These are phyloP conservation scores for Cyclophora punctaria DNA, from an alignment of 2,888 invertebrate species.

Conservation along the genomic window DNA sequence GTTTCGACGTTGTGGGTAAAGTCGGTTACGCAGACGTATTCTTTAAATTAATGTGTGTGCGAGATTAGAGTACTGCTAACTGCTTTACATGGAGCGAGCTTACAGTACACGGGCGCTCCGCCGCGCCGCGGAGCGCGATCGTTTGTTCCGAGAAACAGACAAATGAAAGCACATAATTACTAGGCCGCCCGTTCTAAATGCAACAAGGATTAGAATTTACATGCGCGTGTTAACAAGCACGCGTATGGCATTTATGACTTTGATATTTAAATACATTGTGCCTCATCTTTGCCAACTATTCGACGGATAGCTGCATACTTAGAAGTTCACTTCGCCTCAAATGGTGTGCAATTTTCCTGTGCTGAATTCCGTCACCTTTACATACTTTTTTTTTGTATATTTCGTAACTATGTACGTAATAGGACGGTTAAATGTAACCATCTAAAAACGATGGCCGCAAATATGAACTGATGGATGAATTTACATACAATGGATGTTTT, in stretches of 20 bases:
- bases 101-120: conserved; percentile 34
- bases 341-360: conserved; percentile 19
- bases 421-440: conserved; percentile 39
- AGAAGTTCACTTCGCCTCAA: conserved; percentile 17
- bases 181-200: conserved; percentile 71
- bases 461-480: conserved; percentile 72
- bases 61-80: conserved; percentile 73
- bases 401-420: no score
- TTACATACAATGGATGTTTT: conserved; percentile 70
- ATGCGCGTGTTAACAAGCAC: conserved; percentile 66
- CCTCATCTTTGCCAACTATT: conserved; percentile 15
- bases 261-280: conserved; percentile 53
- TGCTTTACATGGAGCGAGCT: conserved; percentile 71
- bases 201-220: conserved; percentile 73
- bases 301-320: conserved; percentile 16
- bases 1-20: conserved; percentile 66
- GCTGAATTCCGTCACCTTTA: conserved; percentile 7
- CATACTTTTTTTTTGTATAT: no score
- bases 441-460: conserved; percentile 43
- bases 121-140: conserved; percentile 50
- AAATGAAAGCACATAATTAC: conserved; percentile 75
- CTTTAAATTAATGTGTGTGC: conserved; percentile 72
- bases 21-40: conserved; percentile 71
- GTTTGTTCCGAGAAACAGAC: conserved; percentile 70
- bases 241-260: conserved; percentile 71